Base-by-base conservation (phyloP, 2,888 invertebrate species). In the Chloroclystis v-ata region DNA sequence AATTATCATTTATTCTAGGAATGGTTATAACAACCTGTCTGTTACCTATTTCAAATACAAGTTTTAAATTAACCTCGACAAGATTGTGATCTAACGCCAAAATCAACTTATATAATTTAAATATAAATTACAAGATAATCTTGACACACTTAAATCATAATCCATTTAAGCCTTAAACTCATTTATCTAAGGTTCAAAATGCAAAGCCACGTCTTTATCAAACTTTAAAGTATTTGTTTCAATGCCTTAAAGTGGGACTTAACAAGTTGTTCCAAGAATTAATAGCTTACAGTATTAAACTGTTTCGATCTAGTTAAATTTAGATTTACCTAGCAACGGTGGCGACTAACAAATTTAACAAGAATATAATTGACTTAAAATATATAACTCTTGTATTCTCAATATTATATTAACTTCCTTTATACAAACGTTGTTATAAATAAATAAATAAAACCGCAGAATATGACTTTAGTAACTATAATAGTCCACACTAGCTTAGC, bases 171-270 rank as follows among this genome's bases (percentile, higher is more conserved):
- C 35, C 35, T 24, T 24, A 20, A 35, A 11, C 10, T 35, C 11
- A 10, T 35, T 35, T 20, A 35, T 35, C 20, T 16, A 35, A 35
- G 35, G 11, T 20, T 35, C 20, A 35, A 35, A 35, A 35, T 35
- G 35, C 32, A 33, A 16, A 33, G 32, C 11, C 35, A 35, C 40
- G 28, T 28, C 37, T 47, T 47, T 43, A 55, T 43, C 37, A 47
- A 49, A 52, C 28, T 49, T 55, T 52, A 24, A 50, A 14, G 25
- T 35, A 42, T 49, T 46, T 37, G 48, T 55, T 52, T 52, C 28
- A 41, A 44, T 43, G 40, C 52, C 50, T 45, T 50, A 46, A 46
- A 43, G 49, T 12, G 5, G 12, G 8, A 16, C 12, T 13, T 33
- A 32, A 26, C 29, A 28, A 45, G 20, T 11, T 32, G 9, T 28